Conservation (phyloP, 2,888 invertebrate genomes). For the Allacma fusca region DNA sequence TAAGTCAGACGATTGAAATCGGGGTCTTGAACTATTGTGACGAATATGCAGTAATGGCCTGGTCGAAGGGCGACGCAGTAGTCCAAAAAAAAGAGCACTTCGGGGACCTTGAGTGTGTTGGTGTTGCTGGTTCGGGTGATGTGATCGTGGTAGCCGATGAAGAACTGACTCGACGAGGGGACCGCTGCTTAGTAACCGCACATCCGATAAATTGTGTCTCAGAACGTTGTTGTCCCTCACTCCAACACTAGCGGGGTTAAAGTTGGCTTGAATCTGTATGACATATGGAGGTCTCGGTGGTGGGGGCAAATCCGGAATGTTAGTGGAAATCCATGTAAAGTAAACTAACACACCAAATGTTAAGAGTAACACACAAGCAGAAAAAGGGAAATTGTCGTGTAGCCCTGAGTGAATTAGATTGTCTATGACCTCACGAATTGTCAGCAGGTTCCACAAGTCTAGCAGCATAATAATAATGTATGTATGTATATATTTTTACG, state of each 20-base stretch:
- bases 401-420: conserved; percentile 47
- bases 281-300: conserved; percentile 58
- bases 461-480: conserved; percentile 59
- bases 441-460: conserved; percentile 54
- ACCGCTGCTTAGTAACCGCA: conserved; percentile 53
- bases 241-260: conserved; percentile 28
- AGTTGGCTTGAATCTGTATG: conserved; percentile 53
- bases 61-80: conserved; percentile 46
- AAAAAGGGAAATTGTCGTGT: conserved; percentile 43
- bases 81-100: conserved; percentile 46
- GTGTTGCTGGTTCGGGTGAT: conserved; percentile 26
- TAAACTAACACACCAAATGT: conserved; percentile 38
- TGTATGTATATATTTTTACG: no score
- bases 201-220: conserved; percentile 37
- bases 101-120: conserved; percentile 31
- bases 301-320: conserved; percentile 54
- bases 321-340: conserved; percentile 58
- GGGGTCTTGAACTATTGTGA: conserved; percentile 42
- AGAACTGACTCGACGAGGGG: conserved; percentile 49
- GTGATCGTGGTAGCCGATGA: conserved; percentile 22
- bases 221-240: conserved; percentile 29
- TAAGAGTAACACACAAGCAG: conserved; percentile 42
- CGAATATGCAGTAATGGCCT: conserved; percentile 41
- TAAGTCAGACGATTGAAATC: conserved; percentile 48
- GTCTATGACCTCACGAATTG: conserved; percentile 54